Conservation (phyloP, 1,140 invertebrate species). For the Macrobrachium nipponense region DNA sequence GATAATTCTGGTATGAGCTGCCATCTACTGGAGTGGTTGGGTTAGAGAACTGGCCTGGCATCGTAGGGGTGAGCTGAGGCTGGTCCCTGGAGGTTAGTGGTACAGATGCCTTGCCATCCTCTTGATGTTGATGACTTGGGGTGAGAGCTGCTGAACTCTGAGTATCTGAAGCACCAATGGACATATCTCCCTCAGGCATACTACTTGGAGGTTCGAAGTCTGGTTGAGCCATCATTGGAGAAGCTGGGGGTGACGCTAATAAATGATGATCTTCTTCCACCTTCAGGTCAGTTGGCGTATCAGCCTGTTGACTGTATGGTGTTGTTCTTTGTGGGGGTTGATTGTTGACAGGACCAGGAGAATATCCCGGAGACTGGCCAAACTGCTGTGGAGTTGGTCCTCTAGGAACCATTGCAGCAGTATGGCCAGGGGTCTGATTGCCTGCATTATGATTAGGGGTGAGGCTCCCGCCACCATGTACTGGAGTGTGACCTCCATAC, state of each 20-base stretch:
- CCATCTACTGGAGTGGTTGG: conserved; percentile 64
- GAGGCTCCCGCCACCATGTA: conserved; percentile 56
- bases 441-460: conserved; percentile 65
- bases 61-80: conserved; percentile 48
- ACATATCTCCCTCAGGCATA: conserved; percentile 71
- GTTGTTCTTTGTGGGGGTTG: conserved; percentile 36
- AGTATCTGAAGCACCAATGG: conserved; percentile 55
- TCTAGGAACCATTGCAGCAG: conserved; percentile 70
- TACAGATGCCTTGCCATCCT: conserved; percentile 47
- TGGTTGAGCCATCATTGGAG: conserved; percentile 74
- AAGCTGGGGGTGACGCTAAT: conserved; percentile 58
- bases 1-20: conserved; percentile 58
- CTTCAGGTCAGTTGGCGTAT: conserved; percentile 73
- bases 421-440: conserved; percentile 63
- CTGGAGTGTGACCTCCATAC: conserved; percentile 61
- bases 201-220: conserved; percentile 82
- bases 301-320: conserved; percentile 67
- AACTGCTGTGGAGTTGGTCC: conserved; percentile 72
- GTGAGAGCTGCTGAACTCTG: conserved; percentile 43
- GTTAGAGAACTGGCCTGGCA: conserved; percentile 61
- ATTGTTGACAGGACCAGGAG: conserved; percentile 52
- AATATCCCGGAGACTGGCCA: conserved; percentile 73
- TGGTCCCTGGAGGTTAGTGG: conserved; percentile 43
- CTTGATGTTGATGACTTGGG: conserved; percentile 39
- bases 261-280: conserved; percentile 62